phyloP scores from a whole-genome alignment of 2,797 vertebrate genomes.

The Typhlichthys subterraneus region DNA sequence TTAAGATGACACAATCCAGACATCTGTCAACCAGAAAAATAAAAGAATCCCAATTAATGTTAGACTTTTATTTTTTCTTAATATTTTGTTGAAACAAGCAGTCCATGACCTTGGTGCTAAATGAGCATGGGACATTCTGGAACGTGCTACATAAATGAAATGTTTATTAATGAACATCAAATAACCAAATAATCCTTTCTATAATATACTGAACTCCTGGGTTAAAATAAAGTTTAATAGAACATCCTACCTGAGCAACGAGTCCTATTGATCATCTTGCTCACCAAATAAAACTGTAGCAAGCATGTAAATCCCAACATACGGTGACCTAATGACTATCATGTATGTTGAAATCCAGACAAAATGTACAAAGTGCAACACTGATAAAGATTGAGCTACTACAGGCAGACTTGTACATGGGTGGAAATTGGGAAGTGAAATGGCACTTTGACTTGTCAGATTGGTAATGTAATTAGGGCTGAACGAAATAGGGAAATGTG shows the following conservation, averaged over 20 bases:
- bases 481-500: slow-evolving; percentile 3
- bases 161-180: slow-evolving; percentile 62
- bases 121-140: slow-evolving; percentile 54
- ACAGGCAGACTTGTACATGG: slow-evolving; percentile 60
- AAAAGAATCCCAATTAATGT: slow-evolving; percentile 24
- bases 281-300: slow-evolving; percentile 54
- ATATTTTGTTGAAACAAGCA: slow-evolving; percentile 74
- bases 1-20: not conserved
- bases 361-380: slow-evolving; percentile 73
- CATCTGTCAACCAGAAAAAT: slow-evolving; percentile 1
- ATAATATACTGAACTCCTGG: slow-evolving; percentile 74
- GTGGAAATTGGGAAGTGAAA: slow-evolving; percentile 19
- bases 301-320: slow-evolving; percentile 33
- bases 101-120: slow-evolving; percentile 68
- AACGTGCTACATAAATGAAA: slow-evolving; percentile 75
- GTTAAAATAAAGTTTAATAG: slow-evolving; percentile 70
- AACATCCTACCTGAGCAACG: slow-evolving; percentile 63
- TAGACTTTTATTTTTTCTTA: slow-evolving; percentile 73
- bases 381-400: slow-evolving; percentile 40
- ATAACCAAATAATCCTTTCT: slow-evolving; percentile 59
- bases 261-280: slow-evolving; percentile 40
- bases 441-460: slow-evolving; percentile 47
- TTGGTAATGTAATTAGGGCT: slow-evolving; percentile 16
- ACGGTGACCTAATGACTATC: slow-evolving; percentile 58
- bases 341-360: slow-evolving; percentile 38